Percentiles rank a stretch among this genome's conserved stretches.
phyloP scores from a whole-genome alignment of 2,888 invertebrate genomes.

The Sarcophaga subvicina region DNA sequence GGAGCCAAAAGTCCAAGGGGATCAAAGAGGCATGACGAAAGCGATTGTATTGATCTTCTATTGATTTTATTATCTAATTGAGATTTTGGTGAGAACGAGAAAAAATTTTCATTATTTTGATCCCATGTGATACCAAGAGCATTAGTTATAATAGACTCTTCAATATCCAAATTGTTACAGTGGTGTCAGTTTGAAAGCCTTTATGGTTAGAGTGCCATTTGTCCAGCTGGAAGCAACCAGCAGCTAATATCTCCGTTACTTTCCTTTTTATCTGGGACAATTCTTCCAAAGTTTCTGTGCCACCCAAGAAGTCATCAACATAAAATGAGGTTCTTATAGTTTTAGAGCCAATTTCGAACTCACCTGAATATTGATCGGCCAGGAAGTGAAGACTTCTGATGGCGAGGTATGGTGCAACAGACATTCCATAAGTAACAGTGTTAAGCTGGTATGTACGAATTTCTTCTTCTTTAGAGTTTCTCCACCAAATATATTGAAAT shows the following conservation, averaged over 20 bases:
- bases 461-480: not conserved
- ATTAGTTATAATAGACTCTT: no score
- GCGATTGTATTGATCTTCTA: no score
- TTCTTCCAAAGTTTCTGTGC: constrained; percentile 19
- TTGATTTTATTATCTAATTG: no score
- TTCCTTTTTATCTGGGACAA: constrained; percentile 10
- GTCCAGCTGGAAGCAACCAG: not conserved
- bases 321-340: constrained; percentile 44
- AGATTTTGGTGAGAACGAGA: no score
- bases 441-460: not conserved
- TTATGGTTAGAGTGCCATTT: not conserved
- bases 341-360: constrained; percentile 44
- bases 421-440: constrained; percentile 54
- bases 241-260: not conserved
- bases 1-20: no score
- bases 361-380: constrained; percentile 44
- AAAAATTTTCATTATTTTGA: no score
- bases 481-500: constrained; percentile 2
- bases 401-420: constrained; percentile 51
- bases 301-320: constrained; percentile 34
- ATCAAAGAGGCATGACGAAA: no score
- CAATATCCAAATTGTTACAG: not conserved
- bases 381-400: constrained; percentile 48
- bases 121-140: no score
- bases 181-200: not conserved